phyloP scores from a whole-genome alignment of 2,797 vertebrate genomes.

The Chloroceryle inda region DNA sequence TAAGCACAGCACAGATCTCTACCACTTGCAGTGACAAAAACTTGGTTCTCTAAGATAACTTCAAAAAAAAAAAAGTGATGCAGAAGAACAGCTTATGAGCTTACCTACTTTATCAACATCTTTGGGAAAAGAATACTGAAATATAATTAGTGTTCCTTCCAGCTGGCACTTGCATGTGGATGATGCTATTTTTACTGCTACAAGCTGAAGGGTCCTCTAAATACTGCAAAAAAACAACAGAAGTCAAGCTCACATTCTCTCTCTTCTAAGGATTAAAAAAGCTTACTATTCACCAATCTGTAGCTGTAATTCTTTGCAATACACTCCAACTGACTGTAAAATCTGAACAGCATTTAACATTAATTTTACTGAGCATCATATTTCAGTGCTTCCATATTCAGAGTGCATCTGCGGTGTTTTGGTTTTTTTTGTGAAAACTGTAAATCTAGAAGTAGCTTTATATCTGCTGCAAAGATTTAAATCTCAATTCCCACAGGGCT shows the following conservation, averaged over 20 bases:
- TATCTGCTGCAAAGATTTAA: constrained; percentile 19
- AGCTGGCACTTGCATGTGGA: neutral
- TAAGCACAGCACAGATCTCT: neutral
- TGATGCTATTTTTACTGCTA: neutral
- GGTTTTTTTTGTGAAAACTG: neutral
- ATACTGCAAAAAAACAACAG: neutral
- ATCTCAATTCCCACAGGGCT: neutral
- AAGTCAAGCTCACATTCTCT: neutral
- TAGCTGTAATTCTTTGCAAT: neutral
- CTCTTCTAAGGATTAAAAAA: neutral
- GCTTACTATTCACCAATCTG: neutral
- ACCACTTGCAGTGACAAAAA: neutral
- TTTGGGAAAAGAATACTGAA: neutral
- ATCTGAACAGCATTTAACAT: constrained; percentile 18
- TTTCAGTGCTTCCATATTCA: neutral
- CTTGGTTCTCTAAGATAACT: neutral
- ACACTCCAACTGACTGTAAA: neutral
- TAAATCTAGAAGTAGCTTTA: constrained; percentile 6
- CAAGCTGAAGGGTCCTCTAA: neutral
- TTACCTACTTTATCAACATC: neutral
- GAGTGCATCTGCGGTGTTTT: neutral
- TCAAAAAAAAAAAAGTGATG: neutral
- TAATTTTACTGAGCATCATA: neutral
- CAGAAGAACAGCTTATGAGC: neutral
- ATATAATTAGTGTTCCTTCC: neutral